Evolutionary conservation across 2,888 invertebrate genomes (phyloP), one percentile per base, ranked within the genome.

Genomic region (Amitus sp.): DNA sequence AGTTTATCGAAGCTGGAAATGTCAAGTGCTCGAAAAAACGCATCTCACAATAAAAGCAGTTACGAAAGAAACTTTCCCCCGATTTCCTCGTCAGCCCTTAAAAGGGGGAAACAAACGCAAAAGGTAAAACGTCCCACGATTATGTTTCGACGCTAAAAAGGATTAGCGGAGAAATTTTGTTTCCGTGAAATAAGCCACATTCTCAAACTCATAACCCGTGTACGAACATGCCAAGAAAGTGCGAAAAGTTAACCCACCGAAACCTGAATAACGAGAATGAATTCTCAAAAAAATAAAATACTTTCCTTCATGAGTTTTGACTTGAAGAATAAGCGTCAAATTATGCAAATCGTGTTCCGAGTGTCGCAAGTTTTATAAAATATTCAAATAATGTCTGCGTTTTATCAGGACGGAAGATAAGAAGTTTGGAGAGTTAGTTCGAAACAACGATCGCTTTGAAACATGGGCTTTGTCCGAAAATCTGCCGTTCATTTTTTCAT

Each of bases 401-500:
- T 15, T 15, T 37, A 37, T 37, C 37, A 37, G 37, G 4, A 12
- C 12, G 37, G 37, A 9, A 37, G 42, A 42, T 42, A 42, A 42
- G 2, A 18, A 42, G 19, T 42, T 42, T 5, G n/a, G 12, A 10
- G 20, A 20, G 19, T 42, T 42, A 20, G 19, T 42, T 20, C 19
- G 42, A 42, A 45, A 46, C 46, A 46, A 17, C 46, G 27, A 46
- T 46, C 9, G 23, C 17, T 12, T 17, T 46, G 27, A 46, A 30
- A 30, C 17, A 30, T 46, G 30, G 15, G 27, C 13, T 46, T 46
- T 6, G 17, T 30, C 30, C 28, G 34, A 56, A 48, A 39, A 51
- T 54, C 56, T 56, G 51, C 49, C 54, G 34, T 37, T 59, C 43
- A 47, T 51, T 50, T 57, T 60, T 62, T 53, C 51, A 56, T 58